Evolutionary conservation across 2,888 invertebrate species (phyloP), one percentile per base, ranked within the genome.

Genomic region (Campaea margaritaria): DNA sequence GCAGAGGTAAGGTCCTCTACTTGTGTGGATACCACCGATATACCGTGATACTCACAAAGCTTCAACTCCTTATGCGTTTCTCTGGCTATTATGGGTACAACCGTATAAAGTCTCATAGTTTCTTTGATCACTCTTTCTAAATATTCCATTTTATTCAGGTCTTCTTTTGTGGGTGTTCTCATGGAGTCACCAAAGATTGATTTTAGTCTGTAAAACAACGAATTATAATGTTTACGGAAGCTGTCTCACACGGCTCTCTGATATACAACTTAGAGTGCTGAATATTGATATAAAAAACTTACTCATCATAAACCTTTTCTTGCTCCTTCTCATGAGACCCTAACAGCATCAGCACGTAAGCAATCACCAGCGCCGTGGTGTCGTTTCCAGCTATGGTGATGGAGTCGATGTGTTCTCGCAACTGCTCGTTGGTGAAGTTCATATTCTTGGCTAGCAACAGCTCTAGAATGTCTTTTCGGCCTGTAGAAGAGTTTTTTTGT

Each of bases 61-160:
- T 92, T 81, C 0, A 93, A 69, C 69, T 93, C 93, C 41, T 87
- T 87, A 0, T 82, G 75, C 0, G 93, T 81, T 57, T 85, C 74
- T 54, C 94, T 83, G 0, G 85, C 92, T 44, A 94, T 83, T 28
- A 93, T 73, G 1, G 93, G 93, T 0, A 89, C 94, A 0, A 93
- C 88, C 0, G 94, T 93, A 70, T 93, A 94, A 8, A 94, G 65
- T 39, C 94, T 82, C 83, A 94, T 85, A 0, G 93, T 89, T 76
- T 94, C 94, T 70, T 94, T 94, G 14, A 94, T 88, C 0, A 94
- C 93, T 66, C 93, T 81, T 68, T 94, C 94, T 57, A 93, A 71
- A 69, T 93, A 93, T 41, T 93, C 90, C 89, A 94, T 89, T 64
- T 91, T 89, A 49, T 83, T 76, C 44, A 94, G 70, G 72, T 94